These are phyloP conservation scores for Tachyglossus aculeatus DNA, from an alignment of 2,797 vertebrate species.

Conservation along the genomic window DNA sequence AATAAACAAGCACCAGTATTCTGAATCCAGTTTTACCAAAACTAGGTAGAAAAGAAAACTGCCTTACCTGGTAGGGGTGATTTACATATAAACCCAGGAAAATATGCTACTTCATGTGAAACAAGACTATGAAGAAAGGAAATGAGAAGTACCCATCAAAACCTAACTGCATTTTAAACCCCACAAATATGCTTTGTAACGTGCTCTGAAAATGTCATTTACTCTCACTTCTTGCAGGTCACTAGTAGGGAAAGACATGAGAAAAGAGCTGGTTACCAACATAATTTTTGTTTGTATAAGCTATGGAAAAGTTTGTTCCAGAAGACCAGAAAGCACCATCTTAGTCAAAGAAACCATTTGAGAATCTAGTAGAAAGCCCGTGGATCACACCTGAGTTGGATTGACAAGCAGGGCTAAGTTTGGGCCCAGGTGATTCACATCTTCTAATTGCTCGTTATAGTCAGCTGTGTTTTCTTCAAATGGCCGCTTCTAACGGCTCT, in stretches of 20 bases:
- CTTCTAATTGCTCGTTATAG: slow-evolving; percentile 28
- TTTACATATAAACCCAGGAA: no score
- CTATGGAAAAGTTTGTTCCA: background rate
- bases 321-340: slow-evolving; percentile 7
- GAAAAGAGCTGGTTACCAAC: background rate
- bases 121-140: no score
- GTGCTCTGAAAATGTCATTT: slow-evolving; percentile 4
- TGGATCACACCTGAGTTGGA: slow-evolving; percentile 30
- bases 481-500: slow-evolving; percentile 25
- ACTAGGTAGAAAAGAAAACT: no score
- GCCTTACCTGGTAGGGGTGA: no score
- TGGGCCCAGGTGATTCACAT: slow-evolving; percentile 34
- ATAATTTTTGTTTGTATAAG: background rate
- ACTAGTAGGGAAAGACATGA: slow-evolving; percentile 9
- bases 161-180: no score
- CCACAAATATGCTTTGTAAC: no score
- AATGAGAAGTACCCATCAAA: no score
- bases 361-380: slow-evolving; percentile 5
- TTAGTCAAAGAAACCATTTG: slow-evolving; percentile 8
- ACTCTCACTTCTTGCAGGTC: background rate
- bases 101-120: no score
- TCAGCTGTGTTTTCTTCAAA: slow-evolving; percentile 33
- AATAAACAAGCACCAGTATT: no score
- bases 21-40: no score
- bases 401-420: slow-evolving; percentile 18